Percentiles rank a stretch among this genome's conserved stretches.
Evolutionary conservation across 2,797 vertebrate genomes (phyloP).

Genomic region (Pelochelys cantorii): DNA sequence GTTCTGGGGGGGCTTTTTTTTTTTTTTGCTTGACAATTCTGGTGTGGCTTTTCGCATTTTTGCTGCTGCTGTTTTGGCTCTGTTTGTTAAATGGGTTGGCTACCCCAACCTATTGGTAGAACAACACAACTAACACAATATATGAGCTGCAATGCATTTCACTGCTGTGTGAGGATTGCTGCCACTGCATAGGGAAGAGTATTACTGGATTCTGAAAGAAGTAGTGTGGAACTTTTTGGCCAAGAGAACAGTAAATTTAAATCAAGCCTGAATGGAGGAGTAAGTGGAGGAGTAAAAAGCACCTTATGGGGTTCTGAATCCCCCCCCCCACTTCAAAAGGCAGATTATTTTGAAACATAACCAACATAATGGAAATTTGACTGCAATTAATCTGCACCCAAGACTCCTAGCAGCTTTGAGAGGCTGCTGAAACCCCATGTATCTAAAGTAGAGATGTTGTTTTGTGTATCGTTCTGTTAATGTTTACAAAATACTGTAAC

Average conservation of each 20-base stretch:
- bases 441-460: not conserved
- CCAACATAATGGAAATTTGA: not conserved
- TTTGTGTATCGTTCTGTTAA: not conserved
- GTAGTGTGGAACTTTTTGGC: not conserved
- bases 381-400: not conserved
- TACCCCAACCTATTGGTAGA: not conserved
- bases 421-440: not conserved
- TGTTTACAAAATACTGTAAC: constrained; percentile 19
- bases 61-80: too few relatives aligned
- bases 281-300: not conserved
- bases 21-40: too few relatives aligned
- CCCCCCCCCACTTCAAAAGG: not conserved
- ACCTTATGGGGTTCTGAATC: not conserved
- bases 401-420: not conserved
- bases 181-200: not conserved
- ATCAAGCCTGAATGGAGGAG: not conserved
- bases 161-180: not conserved
- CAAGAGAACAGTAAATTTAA: not conserved
- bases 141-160: not conserved
- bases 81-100: too few relatives aligned
- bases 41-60: too few relatives aligned
- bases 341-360: not conserved
- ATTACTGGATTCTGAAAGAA: not conserved
- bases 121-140: too few relatives aligned
- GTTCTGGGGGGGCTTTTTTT: too few relatives aligned